Evolutionary conservation across 2,888 invertebrate genomes (phyloP).

Genomic region (Odiellus spinosus): DNA sequence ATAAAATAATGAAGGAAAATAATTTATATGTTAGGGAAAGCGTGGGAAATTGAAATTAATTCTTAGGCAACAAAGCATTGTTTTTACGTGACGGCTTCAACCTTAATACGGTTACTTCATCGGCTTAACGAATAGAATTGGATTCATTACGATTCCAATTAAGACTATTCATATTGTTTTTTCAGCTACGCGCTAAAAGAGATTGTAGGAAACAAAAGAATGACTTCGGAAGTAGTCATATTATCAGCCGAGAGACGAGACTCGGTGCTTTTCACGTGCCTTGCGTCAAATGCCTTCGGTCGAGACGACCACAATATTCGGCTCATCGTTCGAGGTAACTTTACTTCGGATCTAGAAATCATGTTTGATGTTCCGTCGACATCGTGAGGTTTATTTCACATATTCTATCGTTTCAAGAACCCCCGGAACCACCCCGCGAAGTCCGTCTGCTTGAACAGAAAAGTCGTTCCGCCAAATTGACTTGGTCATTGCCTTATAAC

Average conservation of each 20-base stretch:
- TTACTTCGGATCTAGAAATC: no score
- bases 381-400: not conserved
- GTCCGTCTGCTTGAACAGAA: slow-evolving; percentile 50
- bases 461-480: slow-evolving; percentile 54
- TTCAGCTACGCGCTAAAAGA: slow-evolving; percentile 37
- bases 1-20: no score
- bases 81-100: no score
- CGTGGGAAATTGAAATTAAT: no score
- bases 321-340: slow-evolving; percentile 36
- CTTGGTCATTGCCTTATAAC: slow-evolving; percentile 49
- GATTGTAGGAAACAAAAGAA: slow-evolving; percentile 38
- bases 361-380: not conserved
- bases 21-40: no score
- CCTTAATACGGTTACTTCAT: no score
- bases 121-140: no score
- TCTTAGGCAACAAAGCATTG: no score
- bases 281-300: slow-evolving; percentile 36
- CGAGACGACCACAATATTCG: slow-evolving; percentile 33
- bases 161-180: no score
- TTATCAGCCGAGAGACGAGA: slow-evolving; percentile 37
- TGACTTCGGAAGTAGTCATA: slow-evolving; percentile 27
- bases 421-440: slow-evolving; percentile 50
- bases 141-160: no score
- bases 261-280: slow-evolving; percentile 34
- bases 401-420: slow-evolving; percentile 37